A percentile compares a stretch with the other conserved stretches of the same genome.
Evolutionary conservation across 2,113 vertebrate genomes (phyloP).

Genomic region (Daphoenositta chrysoptera): DNA sequence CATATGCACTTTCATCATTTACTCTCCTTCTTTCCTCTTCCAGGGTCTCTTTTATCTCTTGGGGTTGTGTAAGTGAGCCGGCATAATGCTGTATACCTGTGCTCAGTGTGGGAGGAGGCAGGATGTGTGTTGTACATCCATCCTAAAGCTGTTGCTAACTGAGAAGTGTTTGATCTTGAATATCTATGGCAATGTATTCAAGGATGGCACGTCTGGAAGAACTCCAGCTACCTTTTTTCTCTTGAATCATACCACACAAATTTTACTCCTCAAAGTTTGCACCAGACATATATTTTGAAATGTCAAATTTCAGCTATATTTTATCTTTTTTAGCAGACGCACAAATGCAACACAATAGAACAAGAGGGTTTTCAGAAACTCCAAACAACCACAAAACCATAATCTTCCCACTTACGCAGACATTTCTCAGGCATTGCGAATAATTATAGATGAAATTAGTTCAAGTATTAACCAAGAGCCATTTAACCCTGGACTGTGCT

Average conservation of each 20-base stretch:
- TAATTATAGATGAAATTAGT: background rate
- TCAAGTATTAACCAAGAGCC: background rate
- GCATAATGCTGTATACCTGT: background rate
- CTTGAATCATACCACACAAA: background rate
- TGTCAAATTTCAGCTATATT: background rate
- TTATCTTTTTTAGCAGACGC: background rate
- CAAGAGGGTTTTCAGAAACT: background rate
- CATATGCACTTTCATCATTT: background rate
- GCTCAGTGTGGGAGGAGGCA: background rate
- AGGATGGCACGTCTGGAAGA: background rate
- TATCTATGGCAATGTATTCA: background rate
- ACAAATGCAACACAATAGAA: background rate
- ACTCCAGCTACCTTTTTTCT: background rate
- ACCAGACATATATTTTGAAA: background rate
- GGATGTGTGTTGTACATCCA: background rate
- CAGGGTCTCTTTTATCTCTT: background rate
- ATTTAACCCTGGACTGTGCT: conserved; percentile 1
- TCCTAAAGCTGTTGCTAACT: background rate
- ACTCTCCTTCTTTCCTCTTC: background rate
- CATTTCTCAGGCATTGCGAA: background rate
- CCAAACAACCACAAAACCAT: background rate
- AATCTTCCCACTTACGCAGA: background rate
- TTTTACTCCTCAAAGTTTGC: background rate
- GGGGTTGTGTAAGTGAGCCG: background rate
- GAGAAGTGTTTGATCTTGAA: background rate